phyloP scores from a whole-genome alignment of 1,140 invertebrate genomes.

The Scaptomyza montana region DNA sequence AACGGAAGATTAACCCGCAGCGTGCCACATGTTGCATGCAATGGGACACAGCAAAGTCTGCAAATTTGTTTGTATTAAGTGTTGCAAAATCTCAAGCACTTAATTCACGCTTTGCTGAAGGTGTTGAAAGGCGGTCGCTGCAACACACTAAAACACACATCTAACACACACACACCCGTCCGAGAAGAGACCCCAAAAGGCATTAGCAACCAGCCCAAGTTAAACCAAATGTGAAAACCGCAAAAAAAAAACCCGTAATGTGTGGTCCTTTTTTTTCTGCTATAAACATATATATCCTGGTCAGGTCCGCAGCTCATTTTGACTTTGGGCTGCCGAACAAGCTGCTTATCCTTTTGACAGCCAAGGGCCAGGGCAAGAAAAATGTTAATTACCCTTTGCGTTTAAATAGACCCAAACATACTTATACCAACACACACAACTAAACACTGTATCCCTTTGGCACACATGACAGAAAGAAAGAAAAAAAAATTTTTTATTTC shows the following conservation, averaged over 20 bases:
- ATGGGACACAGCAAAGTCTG: slow-evolving; percentile 23
- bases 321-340: slow-evolving; percentile 69
- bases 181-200: slow-evolving; percentile 27
- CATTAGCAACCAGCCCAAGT: slow-evolving; percentile 57
- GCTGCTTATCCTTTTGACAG: slow-evolving; percentile 68
- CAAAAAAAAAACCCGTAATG: slow-evolving; percentile 59
- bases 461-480: slow-evolving; percentile 1
- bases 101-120: slow-evolving; percentile 80
- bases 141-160: slow-evolving; percentile 3
- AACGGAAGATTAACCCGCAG: slow-evolving; percentile 20
- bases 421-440: slow-evolving; percentile 9
- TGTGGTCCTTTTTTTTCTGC: slow-evolving; percentile 50
- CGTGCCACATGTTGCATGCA: slow-evolving; percentile 72
- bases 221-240: slow-evolving; percentile 77
- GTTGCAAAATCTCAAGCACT: slow-evolving; percentile 78
- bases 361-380: slow-evolving; percentile 58
- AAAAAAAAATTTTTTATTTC: slow-evolving; percentile 19
- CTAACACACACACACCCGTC: neutral
- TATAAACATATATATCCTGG: slow-evolving; percentile 1
- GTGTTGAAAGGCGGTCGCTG: slow-evolving; percentile 71
- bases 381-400: slow-evolving; percentile 83
- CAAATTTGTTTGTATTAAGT: slow-evolving; percentile 74
- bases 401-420: slow-evolving; percentile 69
- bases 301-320: slow-evolving; percentile 54
- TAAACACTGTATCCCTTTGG: slow-evolving; percentile 14